phyloP scores from a whole-genome alignment of 2,797 vertebrate genomes.

The Vultur gryphus region DNA sequence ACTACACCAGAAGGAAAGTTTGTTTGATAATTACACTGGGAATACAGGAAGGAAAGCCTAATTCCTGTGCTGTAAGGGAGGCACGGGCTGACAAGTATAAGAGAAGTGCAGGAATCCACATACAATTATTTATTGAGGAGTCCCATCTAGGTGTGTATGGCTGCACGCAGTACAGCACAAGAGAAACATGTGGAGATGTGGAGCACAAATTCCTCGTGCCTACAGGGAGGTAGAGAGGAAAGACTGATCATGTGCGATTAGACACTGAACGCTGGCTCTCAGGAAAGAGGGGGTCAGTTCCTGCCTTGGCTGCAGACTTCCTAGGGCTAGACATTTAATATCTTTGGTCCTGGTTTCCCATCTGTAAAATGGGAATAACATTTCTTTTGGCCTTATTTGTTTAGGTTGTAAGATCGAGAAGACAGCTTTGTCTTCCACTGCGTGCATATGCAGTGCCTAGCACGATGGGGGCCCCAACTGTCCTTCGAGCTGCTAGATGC shows the following conservation, averaged over 20 bases:
- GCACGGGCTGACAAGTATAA: conserved; percentile 28
- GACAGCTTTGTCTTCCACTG: neutral
- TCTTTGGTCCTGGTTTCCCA: conserved; percentile 31
- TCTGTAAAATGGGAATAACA: conserved; percentile 41
- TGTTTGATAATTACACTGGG: conserved; percentile 23
- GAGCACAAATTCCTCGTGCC: conserved; percentile 36
- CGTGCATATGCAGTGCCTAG: accelerated
- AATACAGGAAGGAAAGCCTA: conserved; percentile 35
- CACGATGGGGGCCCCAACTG: neutral
- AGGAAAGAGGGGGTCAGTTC: conserved; percentile 58
- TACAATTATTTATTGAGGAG: conserved; percentile 6
- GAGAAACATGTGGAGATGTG: conserved; percentile 40
- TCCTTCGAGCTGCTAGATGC: accelerated
- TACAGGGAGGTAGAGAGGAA: conserved; percentile 61
- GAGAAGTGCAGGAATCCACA: neutral
- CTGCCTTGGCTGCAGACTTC: conserved; percentile 58
- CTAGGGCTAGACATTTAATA: conserved; percentile 62
- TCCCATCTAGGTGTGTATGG: neutral
- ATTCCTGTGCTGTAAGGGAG: conserved; percentile 20
- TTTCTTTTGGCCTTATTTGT: conserved; percentile 20
- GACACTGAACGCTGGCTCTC: neutral
- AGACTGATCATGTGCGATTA: conserved; percentile 61
- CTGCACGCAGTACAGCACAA: neutral
- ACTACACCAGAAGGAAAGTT: conserved; percentile 6
- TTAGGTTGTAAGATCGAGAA: neutral